These are phyloP conservation scores for Sitobion miscanthi DNA, from an alignment of 1,140 invertebrate genomes.

Conservation along the genomic window DNA sequence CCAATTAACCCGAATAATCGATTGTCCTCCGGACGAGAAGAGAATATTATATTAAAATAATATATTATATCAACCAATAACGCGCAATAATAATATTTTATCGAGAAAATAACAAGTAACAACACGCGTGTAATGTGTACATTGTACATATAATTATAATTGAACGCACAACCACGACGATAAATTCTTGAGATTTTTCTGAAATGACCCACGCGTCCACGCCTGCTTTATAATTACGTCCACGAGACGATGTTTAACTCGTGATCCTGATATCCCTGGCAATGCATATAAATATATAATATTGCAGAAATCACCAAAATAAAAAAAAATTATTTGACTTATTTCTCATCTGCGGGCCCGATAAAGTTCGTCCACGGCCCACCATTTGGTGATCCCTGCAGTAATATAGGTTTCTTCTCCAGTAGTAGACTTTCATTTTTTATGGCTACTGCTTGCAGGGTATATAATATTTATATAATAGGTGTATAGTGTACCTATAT, in stretches of 20 bases:
- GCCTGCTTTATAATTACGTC: not conserved
- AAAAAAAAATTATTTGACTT: not conserved
- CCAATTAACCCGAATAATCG: constrained; percentile 24
- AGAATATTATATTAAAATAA: not conserved
- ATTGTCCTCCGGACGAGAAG: not conserved
- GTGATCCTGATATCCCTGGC: too few species aligned
- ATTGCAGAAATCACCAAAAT: not conserved
- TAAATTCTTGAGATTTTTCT: not conserved
- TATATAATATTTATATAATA: too few species aligned
- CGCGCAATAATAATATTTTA: not conserved
- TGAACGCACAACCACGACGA: not conserved
- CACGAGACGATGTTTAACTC: not conserved
- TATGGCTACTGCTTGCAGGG: too few species aligned
- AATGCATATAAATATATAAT: not conserved
- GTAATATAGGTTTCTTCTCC: not conserved
- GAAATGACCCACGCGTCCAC: not conserved
- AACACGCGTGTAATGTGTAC: not conserved
- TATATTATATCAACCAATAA: not conserved
- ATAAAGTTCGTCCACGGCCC: not conserved
- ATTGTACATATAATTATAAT: not conserved
- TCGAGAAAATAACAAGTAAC: not conserved
- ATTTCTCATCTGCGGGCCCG: not conserved
- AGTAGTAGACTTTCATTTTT: not conserved
- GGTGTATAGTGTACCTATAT: too few species aligned
- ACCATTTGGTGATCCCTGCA: not conserved